A percentile compares a stretch with the other conserved stretches of the same genome.
phyloP scores from a whole-genome alignment of 2,113 vertebrate species.

The Channa maculata region DNA sequence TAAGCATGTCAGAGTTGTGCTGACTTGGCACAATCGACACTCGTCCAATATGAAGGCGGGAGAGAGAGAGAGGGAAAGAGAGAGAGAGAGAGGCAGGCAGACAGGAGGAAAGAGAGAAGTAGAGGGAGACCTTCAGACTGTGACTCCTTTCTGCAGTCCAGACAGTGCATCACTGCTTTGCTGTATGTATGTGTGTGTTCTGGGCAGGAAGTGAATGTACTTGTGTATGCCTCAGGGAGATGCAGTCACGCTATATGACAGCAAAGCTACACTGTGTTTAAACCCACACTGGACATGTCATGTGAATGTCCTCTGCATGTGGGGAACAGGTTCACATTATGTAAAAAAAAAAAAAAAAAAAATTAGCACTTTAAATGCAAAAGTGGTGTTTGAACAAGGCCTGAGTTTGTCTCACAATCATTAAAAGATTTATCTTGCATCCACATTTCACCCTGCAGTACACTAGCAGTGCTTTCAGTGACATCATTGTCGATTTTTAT shows the following conservation, averaged over 20 bases:
- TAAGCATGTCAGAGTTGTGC: conserved; percentile 78
- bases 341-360: neutral
- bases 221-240: conserved; percentile 53
- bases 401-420: neutral
- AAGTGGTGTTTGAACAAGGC: neutral
- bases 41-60: conserved; percentile 49
- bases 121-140: conserved; percentile 74
- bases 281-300: conserved; percentile 14
- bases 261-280: conserved; percentile 45
- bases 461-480: neutral
- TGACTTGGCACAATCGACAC: conserved; percentile 75
- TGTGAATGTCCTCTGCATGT: neutral
- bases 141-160: conserved; percentile 72
- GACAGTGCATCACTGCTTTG: conserved; percentile 67
- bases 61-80: conserved; percentile 13
- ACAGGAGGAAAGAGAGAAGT: conserved; percentile 15
- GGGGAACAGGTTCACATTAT: no score
- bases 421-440: neutral
- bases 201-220: conserved; percentile 44
- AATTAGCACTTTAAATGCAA: neutral
- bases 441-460: neutral
- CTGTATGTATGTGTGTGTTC: conserved; percentile 32
- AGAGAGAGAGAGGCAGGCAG: conserved; percentile 33
- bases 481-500: neutral
- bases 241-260: conserved; percentile 52